Evolutionary conservation across 30 jellyfish, hydroid and myxozoan species (phyloP).

Genomic region (Aurelia sp.): DNA sequence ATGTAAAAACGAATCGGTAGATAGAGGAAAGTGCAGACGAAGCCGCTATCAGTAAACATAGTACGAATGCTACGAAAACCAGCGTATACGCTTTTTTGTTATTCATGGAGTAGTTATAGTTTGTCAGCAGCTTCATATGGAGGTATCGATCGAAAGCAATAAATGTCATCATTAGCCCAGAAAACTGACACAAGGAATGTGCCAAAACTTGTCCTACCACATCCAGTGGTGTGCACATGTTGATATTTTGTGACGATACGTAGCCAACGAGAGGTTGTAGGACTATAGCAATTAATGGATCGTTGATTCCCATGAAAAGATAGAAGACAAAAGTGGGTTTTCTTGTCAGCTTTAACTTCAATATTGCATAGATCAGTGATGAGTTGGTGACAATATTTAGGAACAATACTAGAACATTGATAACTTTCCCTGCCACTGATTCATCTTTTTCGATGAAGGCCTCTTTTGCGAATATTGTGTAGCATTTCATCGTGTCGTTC

Average conservation of each 20-base stretch:
- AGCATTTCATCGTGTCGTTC: too few relatives aligned
- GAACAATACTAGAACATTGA: not conserved
- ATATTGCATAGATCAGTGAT: slow-evolving; percentile 2
- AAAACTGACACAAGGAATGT: slow-evolving; percentile 1
- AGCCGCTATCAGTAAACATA: slow-evolving; percentile 2
- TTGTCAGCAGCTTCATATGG: not conserved
- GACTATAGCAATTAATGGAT: not conserved
- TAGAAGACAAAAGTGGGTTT: slow-evolving; percentile 20
- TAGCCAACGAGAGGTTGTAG: slow-evolving; percentile 21
- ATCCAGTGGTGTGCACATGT: not conserved
- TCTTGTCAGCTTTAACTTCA: slow-evolving; percentile 8
- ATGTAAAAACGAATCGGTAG: not conserved
- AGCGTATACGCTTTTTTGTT: not conserved
- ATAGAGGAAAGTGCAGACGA: slow-evolving; percentile 19
- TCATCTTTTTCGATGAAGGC: too few relatives aligned
- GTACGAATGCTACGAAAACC: not conserved
- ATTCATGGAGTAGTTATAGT: slow-evolving; percentile 9
- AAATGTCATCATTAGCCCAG: slow-evolving; percentile 17
- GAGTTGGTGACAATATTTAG: not conserved
- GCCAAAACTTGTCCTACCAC: slow-evolving; percentile 17
- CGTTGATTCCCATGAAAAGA: slow-evolving; percentile 20
- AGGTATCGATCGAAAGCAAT: slow-evolving; percentile 38
- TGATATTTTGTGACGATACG: not conserved
- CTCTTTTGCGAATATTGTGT: too few relatives aligned
- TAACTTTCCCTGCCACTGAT: not conserved